phyloP scores from a whole-genome alignment of 2,113 vertebrate species.

The Alethe diademata region DNA sequence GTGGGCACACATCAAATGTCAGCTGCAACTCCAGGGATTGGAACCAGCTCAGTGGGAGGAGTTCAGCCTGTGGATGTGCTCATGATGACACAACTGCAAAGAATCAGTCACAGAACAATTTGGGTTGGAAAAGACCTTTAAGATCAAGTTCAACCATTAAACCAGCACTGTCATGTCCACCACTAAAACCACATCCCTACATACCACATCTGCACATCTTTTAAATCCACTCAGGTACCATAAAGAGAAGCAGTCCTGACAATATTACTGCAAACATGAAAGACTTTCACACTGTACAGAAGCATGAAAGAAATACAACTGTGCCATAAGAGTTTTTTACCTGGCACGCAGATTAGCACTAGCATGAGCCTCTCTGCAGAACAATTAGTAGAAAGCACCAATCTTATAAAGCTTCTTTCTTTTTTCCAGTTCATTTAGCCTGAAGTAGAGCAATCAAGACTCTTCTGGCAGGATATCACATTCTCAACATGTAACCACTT shows the following conservation, averaged over 20 bases:
- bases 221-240: neutral
- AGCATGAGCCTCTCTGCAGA: neutral
- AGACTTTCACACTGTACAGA: neutral
- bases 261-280: neutral
- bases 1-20: neutral
- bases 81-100: neutral
- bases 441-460: conserved; percentile 13
- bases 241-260: neutral
- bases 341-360: neutral
- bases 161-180: neutral
- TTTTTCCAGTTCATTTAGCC: conserved; percentile 9
- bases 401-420: neutral
- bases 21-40: neutral
- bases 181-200: neutral
- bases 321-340: neutral
- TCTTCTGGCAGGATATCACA: conserved; percentile 14
- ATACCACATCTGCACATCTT: neutral
- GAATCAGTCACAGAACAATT: neutral
- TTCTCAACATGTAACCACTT: conserved; percentile 24
- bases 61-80: neutral
- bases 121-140: neutral
- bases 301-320: neutral
- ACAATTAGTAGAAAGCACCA: neutral
- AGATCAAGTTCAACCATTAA: neutral
- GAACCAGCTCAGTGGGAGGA: neutral